phyloP scores from a whole-genome alignment of 2,888 invertebrate genomes.

The Chrysotoxum bicinctum region DNA sequence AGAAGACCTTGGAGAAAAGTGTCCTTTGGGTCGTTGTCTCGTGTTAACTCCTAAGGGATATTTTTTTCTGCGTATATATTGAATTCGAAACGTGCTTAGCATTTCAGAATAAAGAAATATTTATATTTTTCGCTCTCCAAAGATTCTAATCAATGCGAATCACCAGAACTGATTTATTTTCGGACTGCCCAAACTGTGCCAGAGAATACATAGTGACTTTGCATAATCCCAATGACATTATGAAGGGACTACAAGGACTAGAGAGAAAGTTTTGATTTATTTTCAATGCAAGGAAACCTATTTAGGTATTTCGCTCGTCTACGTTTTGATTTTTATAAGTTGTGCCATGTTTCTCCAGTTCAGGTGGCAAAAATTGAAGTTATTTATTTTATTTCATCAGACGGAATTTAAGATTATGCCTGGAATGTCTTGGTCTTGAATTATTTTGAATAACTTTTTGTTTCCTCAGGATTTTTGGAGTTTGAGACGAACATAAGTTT shows the following conservation, averaged over 20 bases:
- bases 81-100: constrained; percentile 64
- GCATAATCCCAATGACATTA: constrained; percentile 23
- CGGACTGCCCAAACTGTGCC: constrained; percentile 5
- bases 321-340: constrained; percentile 5
- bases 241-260: not conserved
- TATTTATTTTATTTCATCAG: no score
- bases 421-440: not conserved
- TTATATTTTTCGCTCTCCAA: constrained; percentile 41
- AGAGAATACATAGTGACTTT: constrained; percentile 14
- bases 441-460: not conserved
- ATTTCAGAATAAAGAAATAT: constrained; percentile 53
- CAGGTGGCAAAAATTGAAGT: not conserved
- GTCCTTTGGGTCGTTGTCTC: constrained; percentile 1
- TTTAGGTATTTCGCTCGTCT: not conserved
- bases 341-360: not conserved
- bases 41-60: not conserved
- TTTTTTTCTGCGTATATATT: constrained; percentile 56
- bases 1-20: not conserved
- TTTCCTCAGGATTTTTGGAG: not conserved
- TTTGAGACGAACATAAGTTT: not conserved
- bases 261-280: constrained; percentile 3
- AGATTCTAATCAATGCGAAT: constrained; percentile 69
- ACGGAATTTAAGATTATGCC: not conserved
- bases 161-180: constrained; percentile 62
- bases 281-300: not conserved